Evolutionary conservation across 2,888 invertebrate genomes (phyloP), one percentile per base, ranked within the genome.

Genomic region (Eupsilia transversa): DNA sequence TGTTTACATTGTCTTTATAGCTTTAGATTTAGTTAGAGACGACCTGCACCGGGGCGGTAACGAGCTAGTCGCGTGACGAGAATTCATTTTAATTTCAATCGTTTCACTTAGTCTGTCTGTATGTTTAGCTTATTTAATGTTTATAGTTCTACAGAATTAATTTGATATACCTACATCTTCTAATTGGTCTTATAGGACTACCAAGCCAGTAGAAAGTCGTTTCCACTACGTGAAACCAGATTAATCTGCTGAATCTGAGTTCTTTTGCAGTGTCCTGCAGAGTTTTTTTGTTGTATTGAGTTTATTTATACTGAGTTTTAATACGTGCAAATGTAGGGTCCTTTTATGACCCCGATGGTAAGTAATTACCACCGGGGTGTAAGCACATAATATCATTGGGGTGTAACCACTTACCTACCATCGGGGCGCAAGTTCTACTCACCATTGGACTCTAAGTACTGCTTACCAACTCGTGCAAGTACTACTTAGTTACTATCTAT

Each of bases 31-130:
- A 68, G 57, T 59, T 57, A 54, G 12, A 38, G 43, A 63, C 43
- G 38, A 46, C 43, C 30, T 79, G 74, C 76, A 82, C 59, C 27
- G 57, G 41, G 65, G 77, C 68, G 74, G 74, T 84, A 87, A 87
- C 74, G 84, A 82, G 72, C 69, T 30, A 23, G 57, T 86, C 66
- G 86, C 86, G 88, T 87, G 86, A 74, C 75, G 64, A 77, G 74
- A 63, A 73, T 76, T 84, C 76, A 82, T 84, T 82, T 81, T 77
- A 84, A 84, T 77, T 79, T 80, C 69, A 78, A 84, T 80, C 65
- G 77, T 73, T 87, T 65, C 67, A 75, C 68, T 78, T 72, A 38
- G 66, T 76, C n/a, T 49, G 46, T 68, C 75, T 77, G 63, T 65
- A 30, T 49, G 66, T 63, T 77, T 17, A 68, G 35, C 27, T 69